Evolutionary conservation across 2,888 invertebrate genomes (phyloP).

Genomic region (Sphinx pinastri): DNA sequence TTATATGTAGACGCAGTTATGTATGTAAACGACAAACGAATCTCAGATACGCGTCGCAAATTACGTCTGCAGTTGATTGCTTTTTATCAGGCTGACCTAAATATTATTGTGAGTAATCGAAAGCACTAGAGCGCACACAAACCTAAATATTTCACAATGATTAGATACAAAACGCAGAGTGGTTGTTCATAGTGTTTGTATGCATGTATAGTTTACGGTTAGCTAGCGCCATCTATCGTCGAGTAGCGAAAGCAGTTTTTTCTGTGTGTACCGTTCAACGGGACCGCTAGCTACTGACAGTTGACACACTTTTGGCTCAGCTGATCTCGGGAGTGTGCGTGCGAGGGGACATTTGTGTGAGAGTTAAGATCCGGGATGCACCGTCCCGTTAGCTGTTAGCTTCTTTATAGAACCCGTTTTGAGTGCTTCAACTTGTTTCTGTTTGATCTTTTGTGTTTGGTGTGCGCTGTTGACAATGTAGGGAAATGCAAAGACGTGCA

Average conservation of each 20-base stretch:
- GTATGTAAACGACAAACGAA: slow-evolving; percentile 32
- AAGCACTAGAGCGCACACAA: slow-evolving; percentile 38
- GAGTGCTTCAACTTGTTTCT: slow-evolving; percentile 47
- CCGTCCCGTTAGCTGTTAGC: slow-evolving; percentile 60
- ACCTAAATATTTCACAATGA: slow-evolving; percentile 33
- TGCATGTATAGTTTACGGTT: slow-evolving; percentile 23
- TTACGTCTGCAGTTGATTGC: slow-evolving; percentile 34
- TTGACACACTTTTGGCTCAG: slow-evolving; percentile 75
- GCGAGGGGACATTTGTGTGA: slow-evolving; percentile 44
- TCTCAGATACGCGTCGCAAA: slow-evolving; percentile 34
- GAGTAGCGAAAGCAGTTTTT: slow-evolving; percentile 61
- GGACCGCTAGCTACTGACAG: slow-evolving; percentile 67
- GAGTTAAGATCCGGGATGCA: slow-evolving; percentile 66
- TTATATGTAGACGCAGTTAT: slow-evolving; percentile 15
- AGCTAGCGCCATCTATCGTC: slow-evolving; percentile 65
- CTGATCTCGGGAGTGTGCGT: slow-evolving; percentile 64
- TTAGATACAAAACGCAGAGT: slow-evolving; percentile 27
- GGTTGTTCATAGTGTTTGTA: slow-evolving; percentile 16
- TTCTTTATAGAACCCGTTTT: slow-evolving; percentile 51
- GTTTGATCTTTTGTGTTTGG: slow-evolving; percentile 45
- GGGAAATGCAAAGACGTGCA: slow-evolving; percentile 22
- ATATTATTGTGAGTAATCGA: slow-evolving; percentile 44
- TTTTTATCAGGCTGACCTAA: slow-evolving; percentile 50
- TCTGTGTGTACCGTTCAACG: slow-evolving; percentile 61
- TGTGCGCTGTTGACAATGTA: slow-evolving; percentile 32